Evolutionary conservation across 2,797 vertebrate species (phyloP).

Genomic region (Sciurus carolinensis): DNA sequence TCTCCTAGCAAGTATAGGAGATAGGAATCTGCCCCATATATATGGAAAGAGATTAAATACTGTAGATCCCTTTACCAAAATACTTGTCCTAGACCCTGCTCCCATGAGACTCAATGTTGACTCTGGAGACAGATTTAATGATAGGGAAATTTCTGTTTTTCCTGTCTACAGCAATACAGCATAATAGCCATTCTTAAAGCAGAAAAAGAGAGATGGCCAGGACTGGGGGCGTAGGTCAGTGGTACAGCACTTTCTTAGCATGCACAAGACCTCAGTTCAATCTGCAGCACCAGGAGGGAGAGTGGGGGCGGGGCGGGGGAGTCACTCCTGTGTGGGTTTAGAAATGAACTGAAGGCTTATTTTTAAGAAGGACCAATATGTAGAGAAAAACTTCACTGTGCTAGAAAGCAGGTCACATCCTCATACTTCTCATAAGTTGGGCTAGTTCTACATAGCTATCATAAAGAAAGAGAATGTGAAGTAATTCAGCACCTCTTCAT

Average conservation of each 20-base stretch:
- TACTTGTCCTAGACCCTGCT: background rate
- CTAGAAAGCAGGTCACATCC: background rate
- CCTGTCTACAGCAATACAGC: too few species aligned
- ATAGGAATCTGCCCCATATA: background rate
- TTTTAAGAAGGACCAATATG: constrained; percentile 23
- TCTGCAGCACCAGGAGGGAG: background rate
- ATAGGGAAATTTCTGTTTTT: background rate
- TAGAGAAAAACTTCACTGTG: background rate
- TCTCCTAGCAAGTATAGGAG: background rate
- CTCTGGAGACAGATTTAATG: background rate
- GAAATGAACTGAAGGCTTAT: background rate
- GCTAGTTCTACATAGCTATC: background rate
- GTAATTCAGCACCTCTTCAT: background rate
- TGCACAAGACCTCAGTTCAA: too few species aligned
- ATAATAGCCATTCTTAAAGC: background rate
- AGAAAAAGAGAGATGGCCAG: background rate
- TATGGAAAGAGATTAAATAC: background rate
- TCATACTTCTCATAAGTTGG: background rate
- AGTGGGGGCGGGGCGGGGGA: background rate
- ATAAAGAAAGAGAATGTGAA: background rate
- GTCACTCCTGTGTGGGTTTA: background rate
- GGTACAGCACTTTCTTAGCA: background rate
- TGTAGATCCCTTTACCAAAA: background rate
- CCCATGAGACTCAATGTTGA: background rate
- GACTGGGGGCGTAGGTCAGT: background rate